These are phyloP conservation scores for Dendrolimus punctatus DNA, from an alignment of 1,140 invertebrate genomes.

Conservation along the genomic window DNA sequence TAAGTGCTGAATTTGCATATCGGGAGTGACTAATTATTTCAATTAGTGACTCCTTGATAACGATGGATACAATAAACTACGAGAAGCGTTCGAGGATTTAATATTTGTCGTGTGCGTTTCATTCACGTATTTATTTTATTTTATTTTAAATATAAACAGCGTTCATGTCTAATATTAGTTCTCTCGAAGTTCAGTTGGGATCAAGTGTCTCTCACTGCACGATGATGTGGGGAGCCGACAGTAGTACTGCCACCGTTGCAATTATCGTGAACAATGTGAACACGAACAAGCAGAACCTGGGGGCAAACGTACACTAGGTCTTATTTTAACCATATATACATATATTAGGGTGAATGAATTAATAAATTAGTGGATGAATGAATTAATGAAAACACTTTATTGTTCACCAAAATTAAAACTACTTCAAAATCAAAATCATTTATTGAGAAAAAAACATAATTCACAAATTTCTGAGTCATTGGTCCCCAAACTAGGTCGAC, in stretches of 20 bases:
- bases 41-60: no score
- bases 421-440: no score
- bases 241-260: slow-evolving; percentile 94
- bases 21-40: no score
- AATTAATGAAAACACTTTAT: no score
- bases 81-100: neutral
- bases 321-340: neutral
- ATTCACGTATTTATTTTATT: slow-evolving; percentile 43
- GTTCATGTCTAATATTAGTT: slow-evolving; percentile 45
- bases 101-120: slow-evolving; percentile 56
- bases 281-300: slow-evolving; percentile 94
- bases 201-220: slow-evolving; percentile 80
- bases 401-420: no score
- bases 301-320: neutral
- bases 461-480: no score
- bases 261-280: slow-evolving; percentile 97
- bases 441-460: no score
- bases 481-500: no score
- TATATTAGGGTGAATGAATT: neutral
- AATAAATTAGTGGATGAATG: no score
- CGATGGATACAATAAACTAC: no score
- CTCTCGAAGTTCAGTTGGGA: slow-evolving; percentile 40
- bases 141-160: slow-evolving; percentile 30
- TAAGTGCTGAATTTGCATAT: no score
- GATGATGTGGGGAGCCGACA: slow-evolving; percentile 96